These are phyloP conservation scores for Lepidotrigona ventralis DNA, from an alignment of 1,140 invertebrate genomes.

Conservation along the genomic window DNA sequence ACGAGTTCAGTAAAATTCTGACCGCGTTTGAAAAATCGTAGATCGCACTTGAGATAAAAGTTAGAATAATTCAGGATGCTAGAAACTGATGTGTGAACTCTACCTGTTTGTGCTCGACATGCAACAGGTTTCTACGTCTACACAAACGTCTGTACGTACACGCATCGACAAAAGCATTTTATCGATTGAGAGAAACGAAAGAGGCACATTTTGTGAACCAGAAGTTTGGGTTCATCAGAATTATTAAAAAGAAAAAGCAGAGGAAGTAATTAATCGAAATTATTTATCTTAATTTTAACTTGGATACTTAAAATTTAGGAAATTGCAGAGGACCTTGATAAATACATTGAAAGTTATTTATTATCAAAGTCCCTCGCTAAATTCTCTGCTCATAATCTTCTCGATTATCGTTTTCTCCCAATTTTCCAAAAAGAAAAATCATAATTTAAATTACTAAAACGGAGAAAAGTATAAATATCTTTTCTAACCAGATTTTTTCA, in stretches of 20 bases:
- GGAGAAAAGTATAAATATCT: no score
- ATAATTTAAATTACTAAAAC: neutral
- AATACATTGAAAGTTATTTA: no score
- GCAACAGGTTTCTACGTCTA: constrained; percentile 60
- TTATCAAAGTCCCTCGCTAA: neutral
- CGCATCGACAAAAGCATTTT: neutral
- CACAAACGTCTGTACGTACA: neutral
- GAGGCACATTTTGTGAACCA: no score
- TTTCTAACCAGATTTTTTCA: no score
- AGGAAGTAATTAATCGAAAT: no score
- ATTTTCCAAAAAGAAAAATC: neutral
- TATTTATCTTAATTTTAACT: no score
- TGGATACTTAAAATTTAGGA: no score
- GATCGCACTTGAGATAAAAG: neutral
- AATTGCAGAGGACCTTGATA: no score
- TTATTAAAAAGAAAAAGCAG: no score
- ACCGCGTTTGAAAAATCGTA: neutral
- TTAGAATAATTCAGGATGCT: constrained; percentile 30
- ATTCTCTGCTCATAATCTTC: neutral
- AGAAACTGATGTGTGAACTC: constrained; percentile 27
- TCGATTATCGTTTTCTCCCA: neutral
- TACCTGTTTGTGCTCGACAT: constrained; percentile 19
- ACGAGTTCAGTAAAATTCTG: constrained; percentile 6
- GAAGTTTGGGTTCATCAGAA: no score
- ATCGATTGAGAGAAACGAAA: neutral